Evolutionary conservation across 2,888 invertebrate species (phyloP).

Genomic region (Lithophane semibrunnea): DNA sequence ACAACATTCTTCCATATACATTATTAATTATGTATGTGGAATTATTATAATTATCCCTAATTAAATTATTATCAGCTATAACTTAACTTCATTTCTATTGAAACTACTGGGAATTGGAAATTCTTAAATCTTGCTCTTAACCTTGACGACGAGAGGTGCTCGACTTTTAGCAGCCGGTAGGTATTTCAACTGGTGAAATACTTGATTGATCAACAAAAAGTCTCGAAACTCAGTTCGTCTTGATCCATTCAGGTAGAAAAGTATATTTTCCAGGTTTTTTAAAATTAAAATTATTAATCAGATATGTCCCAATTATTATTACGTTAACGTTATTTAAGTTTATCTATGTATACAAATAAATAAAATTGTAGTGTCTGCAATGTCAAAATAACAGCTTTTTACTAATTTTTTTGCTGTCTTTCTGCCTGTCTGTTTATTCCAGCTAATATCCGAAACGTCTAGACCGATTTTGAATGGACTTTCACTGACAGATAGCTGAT

Average conservation of each 20-base stretch:
- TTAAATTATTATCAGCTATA: background rate
- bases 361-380: too few relatives aligned
- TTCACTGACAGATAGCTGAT: too few relatives aligned
- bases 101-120: slow-evolving; percentile 7
- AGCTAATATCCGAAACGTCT: too few relatives aligned
- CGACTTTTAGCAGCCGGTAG: slow-evolving; percentile 21
- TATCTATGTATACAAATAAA: too few relatives aligned
- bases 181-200: slow-evolving; percentile 25
- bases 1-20: background rate
- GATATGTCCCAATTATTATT: background rate
- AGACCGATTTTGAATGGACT: too few relatives aligned
- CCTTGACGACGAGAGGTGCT: slow-evolving; percentile 49
- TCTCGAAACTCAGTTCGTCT: background rate
- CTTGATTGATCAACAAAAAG: slow-evolving; percentile 21
- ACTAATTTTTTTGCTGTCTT: too few relatives aligned
- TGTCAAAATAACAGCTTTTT: too few relatives aligned
- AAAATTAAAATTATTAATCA: background rate
- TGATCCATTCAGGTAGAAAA: background rate
- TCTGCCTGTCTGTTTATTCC: too few relatives aligned
- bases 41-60: background rate
- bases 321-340: background rate
- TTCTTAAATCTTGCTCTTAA: slow-evolving; percentile 27
- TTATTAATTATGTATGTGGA: background rate
- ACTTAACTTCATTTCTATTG: background rate
- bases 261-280: background rate